Base-by-base conservation (phyloP, 1,140 invertebrate species). In the Pseudomyrmex dendroicus region DNA sequence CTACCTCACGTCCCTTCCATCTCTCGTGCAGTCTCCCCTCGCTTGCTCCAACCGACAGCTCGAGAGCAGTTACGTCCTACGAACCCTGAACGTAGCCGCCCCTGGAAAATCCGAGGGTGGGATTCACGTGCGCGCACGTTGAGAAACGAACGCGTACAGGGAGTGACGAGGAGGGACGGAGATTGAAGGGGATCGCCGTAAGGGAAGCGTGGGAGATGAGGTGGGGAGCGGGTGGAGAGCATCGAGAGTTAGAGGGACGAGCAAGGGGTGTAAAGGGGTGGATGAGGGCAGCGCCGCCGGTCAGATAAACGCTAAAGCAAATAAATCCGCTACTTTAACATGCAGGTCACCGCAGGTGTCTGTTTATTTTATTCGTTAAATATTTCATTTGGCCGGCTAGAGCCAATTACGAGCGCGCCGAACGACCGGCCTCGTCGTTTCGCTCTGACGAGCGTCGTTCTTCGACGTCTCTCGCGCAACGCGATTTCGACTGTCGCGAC, bases 331-430 rank as follows among this genome's bases (percentile, higher is more conserved):
- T 92, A 91, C 93, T 94, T 94, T 92, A 92, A 92, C 93, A 93
- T 94, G 93, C 93, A 93, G 92, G 92, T 94, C 92, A 92, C 90
- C 92, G 90, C 90, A 90, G 87, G 73, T 89, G 90, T 90, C 89
- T 92, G 93, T 93, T 93, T 93, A 92, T 93, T 93, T 93, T 93
- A 93, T 94, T 94, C 92, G 91, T 93, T 93, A 92, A 93, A 93
- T 94, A 94, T 93, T 93, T 93, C 91, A 92, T 93, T 93, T 93
- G 89, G 87, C 89, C 88, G 91, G 89, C 89, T 89, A 90, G 85
- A 89, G 92, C 92, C 91, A 94, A 93, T 93, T 93, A 93, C 89
- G 89, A 87, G 90, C 87, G 76, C 73, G 74, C 77, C 83, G 52
- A 70, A 82, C 61, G 76, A 56, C 63, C 82, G 44, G 56, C 17